A percentile compares a stretch with the other conserved stretches of the same genome.
Conservation (phyloP, 2,113 vertebrate species). For the Lasiurus borealis region DNA sequence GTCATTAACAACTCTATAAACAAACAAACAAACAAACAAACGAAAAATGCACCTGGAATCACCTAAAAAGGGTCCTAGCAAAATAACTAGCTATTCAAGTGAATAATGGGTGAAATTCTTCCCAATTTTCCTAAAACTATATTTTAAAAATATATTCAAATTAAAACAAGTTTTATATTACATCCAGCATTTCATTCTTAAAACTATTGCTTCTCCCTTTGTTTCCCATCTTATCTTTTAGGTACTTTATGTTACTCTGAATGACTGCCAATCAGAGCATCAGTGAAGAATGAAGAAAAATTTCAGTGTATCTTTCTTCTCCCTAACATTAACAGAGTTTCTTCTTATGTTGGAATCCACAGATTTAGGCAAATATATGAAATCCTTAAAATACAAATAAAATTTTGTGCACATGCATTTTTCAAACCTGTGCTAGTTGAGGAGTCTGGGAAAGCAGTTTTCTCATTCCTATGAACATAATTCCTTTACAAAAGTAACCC, state of each 20-base stretch:
- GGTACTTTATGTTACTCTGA: background rate
- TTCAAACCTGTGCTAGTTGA: background rate
- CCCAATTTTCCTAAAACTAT: background rate
- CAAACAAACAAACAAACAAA: background rate
- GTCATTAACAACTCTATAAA: conserved; percentile 40
- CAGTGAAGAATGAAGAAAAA: conserved; percentile 27
- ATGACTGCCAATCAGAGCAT: background rate
- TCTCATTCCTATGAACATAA: conserved; percentile 16
- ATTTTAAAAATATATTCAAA: conserved; percentile 2
- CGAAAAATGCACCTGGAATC: conserved; percentile 19
- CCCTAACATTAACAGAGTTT: conserved; percentile 16
- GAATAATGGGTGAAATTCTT: conserved; percentile 4
- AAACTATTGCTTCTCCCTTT: background rate
- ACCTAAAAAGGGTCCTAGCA: background rate
- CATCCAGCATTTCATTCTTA: conserved; percentile 19
- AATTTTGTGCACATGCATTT: conserved; percentile 27
- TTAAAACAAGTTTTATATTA: conserved; percentile 8
- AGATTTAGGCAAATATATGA: background rate
- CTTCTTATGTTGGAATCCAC: background rate
- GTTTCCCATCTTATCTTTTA: background rate
- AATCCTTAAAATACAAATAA: conserved; percentile 32
- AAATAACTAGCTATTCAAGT: conserved; percentile 37
- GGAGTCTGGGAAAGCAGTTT: background rate
- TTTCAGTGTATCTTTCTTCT: background rate
- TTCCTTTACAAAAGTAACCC: background rate